Percentiles rank a stretch among this genome's conserved stretches.
These are phyloP conservation scores for Acomys russatus DNA, from an alignment of 2,797 vertebrate genomes.

Conservation along the genomic window DNA sequence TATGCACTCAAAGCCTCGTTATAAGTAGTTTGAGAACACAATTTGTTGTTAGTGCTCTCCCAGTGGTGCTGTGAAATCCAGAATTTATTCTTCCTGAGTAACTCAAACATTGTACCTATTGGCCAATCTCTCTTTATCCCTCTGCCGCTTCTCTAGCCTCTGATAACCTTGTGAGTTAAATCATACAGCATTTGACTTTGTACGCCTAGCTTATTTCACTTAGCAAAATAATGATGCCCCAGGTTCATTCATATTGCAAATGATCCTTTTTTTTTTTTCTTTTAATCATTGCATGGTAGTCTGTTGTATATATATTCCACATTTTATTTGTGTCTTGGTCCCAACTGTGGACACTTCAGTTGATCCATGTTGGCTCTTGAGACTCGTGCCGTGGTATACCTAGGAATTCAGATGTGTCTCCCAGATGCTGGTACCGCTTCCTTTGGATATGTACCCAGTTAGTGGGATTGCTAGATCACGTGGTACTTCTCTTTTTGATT, in stretches of 20 bases:
- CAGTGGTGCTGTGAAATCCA: background rate
- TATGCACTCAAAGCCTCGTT: background rate
- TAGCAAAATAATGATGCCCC: background rate
- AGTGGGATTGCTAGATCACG: background rate
- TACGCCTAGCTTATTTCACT: background rate
- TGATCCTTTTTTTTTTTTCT: background rate
- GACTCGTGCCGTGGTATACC: background rate
- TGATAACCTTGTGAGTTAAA: background rate
- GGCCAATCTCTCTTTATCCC: background rate
- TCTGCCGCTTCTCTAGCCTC: background rate
- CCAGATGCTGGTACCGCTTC: background rate
- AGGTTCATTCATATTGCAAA: background rate
- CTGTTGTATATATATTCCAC: background rate
- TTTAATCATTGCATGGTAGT: background rate
- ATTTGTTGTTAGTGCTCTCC: background rate
- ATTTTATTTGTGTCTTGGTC: background rate
- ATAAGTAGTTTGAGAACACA: background rate
- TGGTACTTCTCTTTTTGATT: background rate
- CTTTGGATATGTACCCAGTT: background rate
- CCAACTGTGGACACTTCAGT: no score
- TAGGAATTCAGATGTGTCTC: background rate
- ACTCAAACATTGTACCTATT: background rate
- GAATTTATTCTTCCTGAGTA: background rate
- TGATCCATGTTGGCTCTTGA: background rate
- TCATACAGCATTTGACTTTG: background rate